A percentile compares a stretch with the other conserved stretches of the same genome.
Conservation (phyloP, 2,113 vertebrate species). For the Sterna hirundo region DNA sequence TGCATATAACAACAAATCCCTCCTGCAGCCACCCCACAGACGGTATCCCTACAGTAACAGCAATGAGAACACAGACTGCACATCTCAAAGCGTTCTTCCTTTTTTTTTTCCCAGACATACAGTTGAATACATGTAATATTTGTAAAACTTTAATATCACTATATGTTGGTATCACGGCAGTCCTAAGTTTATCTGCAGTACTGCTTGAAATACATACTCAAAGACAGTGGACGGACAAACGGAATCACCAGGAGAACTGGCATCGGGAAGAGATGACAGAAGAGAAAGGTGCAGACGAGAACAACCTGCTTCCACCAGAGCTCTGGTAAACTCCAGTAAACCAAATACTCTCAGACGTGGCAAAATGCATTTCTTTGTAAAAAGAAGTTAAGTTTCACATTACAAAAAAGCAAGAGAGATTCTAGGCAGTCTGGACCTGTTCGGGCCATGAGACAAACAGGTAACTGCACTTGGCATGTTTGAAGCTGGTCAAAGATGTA, state of each 20-base stretch:
- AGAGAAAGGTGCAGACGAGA: neutral
- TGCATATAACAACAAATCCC: neutral
- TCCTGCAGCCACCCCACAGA: neutral
- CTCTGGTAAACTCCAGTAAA: neutral
- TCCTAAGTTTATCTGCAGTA: neutral
- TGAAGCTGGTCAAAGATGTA: accelerated
- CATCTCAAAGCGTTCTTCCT: neutral
- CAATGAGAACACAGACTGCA: neutral
- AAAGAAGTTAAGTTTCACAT: neutral
- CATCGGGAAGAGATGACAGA: neutral
- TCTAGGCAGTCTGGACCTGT: neutral
- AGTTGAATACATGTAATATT: accelerated
- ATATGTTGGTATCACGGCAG: neutral
- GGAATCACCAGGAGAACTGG: neutral
- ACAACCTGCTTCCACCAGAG: neutral
- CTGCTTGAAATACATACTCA: neutral
- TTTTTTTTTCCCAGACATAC: neutral
- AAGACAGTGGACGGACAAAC: neutral
- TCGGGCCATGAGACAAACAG: neutral
- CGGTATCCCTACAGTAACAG: neutral
- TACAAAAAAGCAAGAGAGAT: neutral
- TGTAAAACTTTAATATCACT: neutral
- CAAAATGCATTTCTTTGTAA: neutral
- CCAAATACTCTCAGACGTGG: neutral
- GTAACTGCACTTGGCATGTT: accelerated